Percentiles rank a stretch among this genome's conserved stretches.
Conservation (phyloP, 2,113 vertebrate species). For the Picathartes gymnocephalus region DNA sequence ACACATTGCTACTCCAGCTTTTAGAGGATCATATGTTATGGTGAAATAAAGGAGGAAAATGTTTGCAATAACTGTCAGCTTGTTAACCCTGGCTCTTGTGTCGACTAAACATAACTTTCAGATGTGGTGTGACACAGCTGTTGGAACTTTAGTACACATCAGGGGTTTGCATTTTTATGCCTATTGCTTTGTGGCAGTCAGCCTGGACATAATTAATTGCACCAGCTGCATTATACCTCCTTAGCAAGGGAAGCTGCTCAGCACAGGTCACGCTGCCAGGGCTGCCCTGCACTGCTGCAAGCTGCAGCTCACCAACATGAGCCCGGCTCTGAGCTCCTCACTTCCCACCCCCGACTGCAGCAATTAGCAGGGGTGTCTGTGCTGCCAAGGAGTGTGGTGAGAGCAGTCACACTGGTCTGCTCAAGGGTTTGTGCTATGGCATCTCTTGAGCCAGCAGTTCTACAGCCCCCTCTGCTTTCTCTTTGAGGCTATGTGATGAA, state of each 20-base stretch:
- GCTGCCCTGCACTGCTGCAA: neutral
- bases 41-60: neutral
- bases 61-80: neutral
- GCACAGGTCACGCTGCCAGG: fast-evolving
- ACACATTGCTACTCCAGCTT: neutral
- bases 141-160: neutral
- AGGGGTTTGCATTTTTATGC: neutral
- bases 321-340: fast-evolving
- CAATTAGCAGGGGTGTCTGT: fast-evolving
- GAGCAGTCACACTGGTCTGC: neutral
- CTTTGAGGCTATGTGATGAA: neutral
- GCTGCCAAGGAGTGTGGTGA: neutral
- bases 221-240: neutral
- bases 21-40: neutral
- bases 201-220: neutral
- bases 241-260: neutral
- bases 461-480: neutral
- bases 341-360: neutral
- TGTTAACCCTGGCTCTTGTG: neutral
- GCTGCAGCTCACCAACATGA: neutral
- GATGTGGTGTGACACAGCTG: neutral
- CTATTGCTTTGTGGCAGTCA: neutral
- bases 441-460: neutral
- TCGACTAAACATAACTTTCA: neutral
- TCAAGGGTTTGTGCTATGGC: fast-evolving